These are phyloP conservation scores for Sarotherodon lohbergeri DNA, from an alignment of 2,113 vertebrate species.

Conservation along the genomic window DNA sequence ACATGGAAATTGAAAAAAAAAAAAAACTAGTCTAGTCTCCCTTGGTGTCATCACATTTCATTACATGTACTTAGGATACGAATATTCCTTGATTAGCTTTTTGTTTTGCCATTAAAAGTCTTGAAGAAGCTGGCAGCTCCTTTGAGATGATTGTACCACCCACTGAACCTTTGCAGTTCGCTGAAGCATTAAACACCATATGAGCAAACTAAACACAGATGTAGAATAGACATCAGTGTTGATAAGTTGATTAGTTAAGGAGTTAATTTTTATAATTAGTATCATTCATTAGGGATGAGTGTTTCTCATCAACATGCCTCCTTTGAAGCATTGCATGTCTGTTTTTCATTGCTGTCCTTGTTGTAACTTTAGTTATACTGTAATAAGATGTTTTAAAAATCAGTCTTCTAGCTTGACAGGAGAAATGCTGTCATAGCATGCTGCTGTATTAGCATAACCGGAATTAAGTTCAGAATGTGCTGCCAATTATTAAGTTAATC, in stretches of 20 bases:
- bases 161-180: not conserved
- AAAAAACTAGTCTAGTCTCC: not conserved
- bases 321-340: not conserved
- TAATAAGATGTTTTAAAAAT: not conserved
- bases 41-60: not conserved
- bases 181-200: not conserved
- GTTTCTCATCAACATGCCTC: not conserved
- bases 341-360: not conserved
- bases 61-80: not conserved
- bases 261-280: not conserved
- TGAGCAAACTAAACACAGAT: not conserved
- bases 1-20: not conserved
- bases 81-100: not conserved
- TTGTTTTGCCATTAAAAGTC: not conserved
- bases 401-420: not conserved
- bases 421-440: not conserved
- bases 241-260: not conserved
- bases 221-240: not conserved
- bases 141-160: conserved; percentile 2
- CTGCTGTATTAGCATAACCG: not conserved
- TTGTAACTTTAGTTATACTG: not conserved
- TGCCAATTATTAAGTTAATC: not conserved
- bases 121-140: not conserved
- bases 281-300: not conserved
- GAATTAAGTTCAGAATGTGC: not conserved